phyloP scores from a whole-genome alignment of 2,113 vertebrate species.

The Potamarius usumacintae region DNA sequence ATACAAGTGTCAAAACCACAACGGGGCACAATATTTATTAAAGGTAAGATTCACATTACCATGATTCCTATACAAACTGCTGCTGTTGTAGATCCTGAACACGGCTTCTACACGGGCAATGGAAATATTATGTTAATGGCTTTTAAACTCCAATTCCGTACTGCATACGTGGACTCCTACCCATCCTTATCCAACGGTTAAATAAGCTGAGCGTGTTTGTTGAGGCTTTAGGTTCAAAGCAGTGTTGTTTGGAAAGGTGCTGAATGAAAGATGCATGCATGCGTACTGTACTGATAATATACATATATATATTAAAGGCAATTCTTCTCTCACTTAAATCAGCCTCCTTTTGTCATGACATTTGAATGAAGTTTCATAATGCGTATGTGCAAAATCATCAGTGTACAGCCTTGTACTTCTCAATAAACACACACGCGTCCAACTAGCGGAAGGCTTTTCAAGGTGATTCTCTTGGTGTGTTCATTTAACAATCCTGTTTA shows the following conservation, averaged over 20 bases:
- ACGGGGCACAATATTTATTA: conserved; percentile 8
- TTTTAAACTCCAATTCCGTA: conserved; percentile 39
- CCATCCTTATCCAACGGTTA: not conserved
- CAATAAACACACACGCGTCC: not conserved
- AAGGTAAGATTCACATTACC: conserved; percentile 32
- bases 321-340: not conserved
- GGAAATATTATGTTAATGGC: conserved; percentile 28
- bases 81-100: conserved; percentile 19
- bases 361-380: not conserved
- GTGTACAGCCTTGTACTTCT: not conserved
- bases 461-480: conserved; percentile 5
- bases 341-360: not conserved
- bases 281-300: not conserved
- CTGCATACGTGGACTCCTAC: conserved; percentile 28
- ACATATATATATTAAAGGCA: not conserved
- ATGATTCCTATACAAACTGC: conserved; percentile 14
- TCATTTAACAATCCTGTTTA: not conserved
- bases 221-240: not conserved
- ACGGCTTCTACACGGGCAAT: not conserved
- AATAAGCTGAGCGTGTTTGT: conserved; percentile 1
- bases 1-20: conserved; percentile 16
- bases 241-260: not conserved
- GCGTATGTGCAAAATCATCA: conserved; percentile 4
- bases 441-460: not conserved
- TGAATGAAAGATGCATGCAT: conserved; percentile 16